phyloP scores from a whole-genome alignment of 2,797 vertebrate genomes.

The Macrochelys suwanniensis region DNA sequence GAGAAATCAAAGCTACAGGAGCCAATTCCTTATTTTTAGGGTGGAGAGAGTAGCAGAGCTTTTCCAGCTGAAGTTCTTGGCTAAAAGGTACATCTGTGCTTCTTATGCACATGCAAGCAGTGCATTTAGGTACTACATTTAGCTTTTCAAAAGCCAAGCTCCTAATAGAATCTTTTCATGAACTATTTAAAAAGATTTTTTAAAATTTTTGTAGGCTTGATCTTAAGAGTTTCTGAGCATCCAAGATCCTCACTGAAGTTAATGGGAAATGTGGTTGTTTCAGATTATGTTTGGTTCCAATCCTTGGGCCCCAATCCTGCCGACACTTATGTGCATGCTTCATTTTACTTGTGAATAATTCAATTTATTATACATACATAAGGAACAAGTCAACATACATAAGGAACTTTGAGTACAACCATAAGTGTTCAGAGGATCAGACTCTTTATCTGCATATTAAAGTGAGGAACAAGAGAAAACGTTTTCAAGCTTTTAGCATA shows the following conservation, averaged over 20 bases:
- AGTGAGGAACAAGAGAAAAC: not conserved
- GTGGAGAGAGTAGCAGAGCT: not conserved
- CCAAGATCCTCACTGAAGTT: not conserved
- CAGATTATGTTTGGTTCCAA: not conserved
- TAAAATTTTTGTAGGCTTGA: not conserved
- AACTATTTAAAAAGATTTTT: not conserved
- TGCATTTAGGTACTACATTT: not conserved
- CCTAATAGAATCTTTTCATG: not conserved
- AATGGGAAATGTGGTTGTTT: not conserved
- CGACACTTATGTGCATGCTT: not conserved
- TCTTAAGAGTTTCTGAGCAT: not conserved
- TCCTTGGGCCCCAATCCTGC: not conserved
- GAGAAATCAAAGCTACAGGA: not conserved
- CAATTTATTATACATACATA: not conserved
- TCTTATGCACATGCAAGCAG: not conserved
- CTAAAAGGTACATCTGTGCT: not conserved
- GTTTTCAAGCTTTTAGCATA: not conserved
- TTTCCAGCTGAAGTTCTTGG: not conserved
- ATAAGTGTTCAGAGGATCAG: not conserved
- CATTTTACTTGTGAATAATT: not conserved
- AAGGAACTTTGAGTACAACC: not conserved
- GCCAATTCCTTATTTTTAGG: not conserved
- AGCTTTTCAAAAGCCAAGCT: not conserved
- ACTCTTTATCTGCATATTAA: not conserved
- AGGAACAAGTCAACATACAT: not conserved